phyloP scores from a whole-genome alignment of 2,113 vertebrate genomes.

The Xiphophorus couchianus region DNA sequence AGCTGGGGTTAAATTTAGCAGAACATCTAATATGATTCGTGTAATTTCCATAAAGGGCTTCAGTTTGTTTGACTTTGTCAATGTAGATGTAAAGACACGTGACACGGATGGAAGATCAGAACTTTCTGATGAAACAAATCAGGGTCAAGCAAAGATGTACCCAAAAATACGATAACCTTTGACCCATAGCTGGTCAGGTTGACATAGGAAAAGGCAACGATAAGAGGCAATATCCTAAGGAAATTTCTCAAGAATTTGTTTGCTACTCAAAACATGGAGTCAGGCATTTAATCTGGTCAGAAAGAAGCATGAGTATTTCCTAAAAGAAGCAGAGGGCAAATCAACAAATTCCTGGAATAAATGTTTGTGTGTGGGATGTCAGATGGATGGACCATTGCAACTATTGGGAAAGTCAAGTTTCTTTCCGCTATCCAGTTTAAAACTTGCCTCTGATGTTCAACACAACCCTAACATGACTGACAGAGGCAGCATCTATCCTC shows the following conservation, averaged over 20 bases:
- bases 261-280: constrained; percentile 25
- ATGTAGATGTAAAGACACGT: constrained; percentile 6
- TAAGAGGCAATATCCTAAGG: constrained; percentile 1
- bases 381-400: constrained; percentile 22
- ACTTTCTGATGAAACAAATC: background rate
- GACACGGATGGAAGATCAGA: constrained; percentile 18
- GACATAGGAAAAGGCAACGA: constrained; percentile 24
- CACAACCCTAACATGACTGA: background rate
- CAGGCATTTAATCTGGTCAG: constrained; percentile 51
- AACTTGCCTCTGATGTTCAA: constrained; percentile 16
- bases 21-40: background rate
- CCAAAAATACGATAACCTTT: constrained; percentile 12
- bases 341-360: constrained; percentile 55
- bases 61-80: constrained; percentile 13
- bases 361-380: constrained; percentile 60
- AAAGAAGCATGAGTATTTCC: constrained; percentile 50
- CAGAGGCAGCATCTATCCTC: background rate
- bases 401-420: constrained; percentile 38
- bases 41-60: background rate
- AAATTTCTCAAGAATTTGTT: constrained; percentile 25
- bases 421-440: constrained; percentile 10
- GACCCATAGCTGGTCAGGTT: background rate
- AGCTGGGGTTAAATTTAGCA: background rate
- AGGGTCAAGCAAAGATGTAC: constrained; percentile 6
- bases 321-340: constrained; percentile 37